phyloP scores from a whole-genome alignment of 2,888 invertebrate genomes.

The Dione vanillae region DNA sequence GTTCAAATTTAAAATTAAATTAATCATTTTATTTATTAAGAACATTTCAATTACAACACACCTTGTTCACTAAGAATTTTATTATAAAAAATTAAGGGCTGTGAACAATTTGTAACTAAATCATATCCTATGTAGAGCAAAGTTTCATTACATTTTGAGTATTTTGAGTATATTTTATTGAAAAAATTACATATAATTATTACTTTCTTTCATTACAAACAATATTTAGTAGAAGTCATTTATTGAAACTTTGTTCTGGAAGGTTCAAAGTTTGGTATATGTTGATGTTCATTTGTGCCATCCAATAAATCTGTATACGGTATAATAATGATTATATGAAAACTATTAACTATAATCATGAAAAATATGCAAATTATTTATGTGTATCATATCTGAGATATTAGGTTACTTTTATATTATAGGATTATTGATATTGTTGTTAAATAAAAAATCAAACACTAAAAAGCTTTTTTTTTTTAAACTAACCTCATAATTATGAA shows the following conservation, averaged over 20 bases:
- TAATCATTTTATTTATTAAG: constrained; percentile 21
- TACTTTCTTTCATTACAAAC: no score
- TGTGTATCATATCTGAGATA: constrained; percentile 56
- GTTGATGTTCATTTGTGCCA: constrained; percentile 43
- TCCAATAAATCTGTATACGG: constrained; percentile 37
- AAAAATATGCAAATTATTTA: constrained; percentile 43
- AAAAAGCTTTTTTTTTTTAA: constrained; percentile 28
- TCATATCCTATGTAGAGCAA: constrained; percentile 11
- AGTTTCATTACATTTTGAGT: background rate
- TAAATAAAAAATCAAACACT: constrained; percentile 47
- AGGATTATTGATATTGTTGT: constrained; percentile 52
- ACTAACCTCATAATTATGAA: background rate
- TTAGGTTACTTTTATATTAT: constrained; percentile 62
- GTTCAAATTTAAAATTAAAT: constrained; percentile 1
- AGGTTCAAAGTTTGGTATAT: constrained; percentile 26
- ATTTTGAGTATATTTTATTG: background rate
- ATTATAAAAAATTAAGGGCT: constrained; percentile 53
- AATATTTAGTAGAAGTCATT: no score
- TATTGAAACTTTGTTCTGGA: constrained; percentile 8
- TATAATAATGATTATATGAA: constrained; percentile 31
- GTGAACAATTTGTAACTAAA: constrained; percentile 63
- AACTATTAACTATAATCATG: constrained; percentile 44
- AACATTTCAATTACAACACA: constrained; percentile 31
- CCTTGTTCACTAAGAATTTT: constrained; percentile 39
- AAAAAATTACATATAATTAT: no score